Evolutionary conservation across 1,140 invertebrate genomes (phyloP).

Genomic region (Reticulitermes speratus): DNA sequence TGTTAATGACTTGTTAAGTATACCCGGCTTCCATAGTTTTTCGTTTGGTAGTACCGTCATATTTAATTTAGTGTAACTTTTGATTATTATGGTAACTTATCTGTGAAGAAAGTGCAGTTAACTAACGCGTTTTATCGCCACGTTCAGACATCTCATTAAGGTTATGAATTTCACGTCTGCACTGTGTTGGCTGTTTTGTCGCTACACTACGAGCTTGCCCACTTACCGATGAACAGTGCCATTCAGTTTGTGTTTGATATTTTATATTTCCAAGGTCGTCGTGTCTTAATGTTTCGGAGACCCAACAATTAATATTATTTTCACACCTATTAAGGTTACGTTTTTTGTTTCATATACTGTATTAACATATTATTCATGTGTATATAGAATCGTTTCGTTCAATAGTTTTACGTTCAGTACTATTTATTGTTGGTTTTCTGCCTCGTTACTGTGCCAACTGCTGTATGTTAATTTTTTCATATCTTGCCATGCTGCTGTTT

Average conservation of each 20-base stretch:
- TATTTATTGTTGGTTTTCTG: too few relatives aligned
- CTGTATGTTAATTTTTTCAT: too few relatives aligned
- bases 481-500: too few relatives aligned
- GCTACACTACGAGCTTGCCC: background rate
- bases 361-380: too few relatives aligned
- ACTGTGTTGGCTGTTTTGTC: background rate
- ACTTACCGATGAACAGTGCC: background rate
- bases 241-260: background rate
- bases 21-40: background rate
- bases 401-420: too few relatives aligned
- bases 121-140: background rate
- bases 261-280: background rate
- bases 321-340: too few relatives aligned
- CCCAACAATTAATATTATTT: too few relatives aligned
- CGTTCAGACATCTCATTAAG: background rate
- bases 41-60: background rate
- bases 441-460: too few relatives aligned
- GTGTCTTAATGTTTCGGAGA: too few relatives aligned
- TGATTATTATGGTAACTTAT: background rate
- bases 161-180: background rate
- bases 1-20: constrained; percentile 1
- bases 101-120: background rate
- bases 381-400: too few relatives aligned
- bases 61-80: background rate
- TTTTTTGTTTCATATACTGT: too few relatives aligned